Evolutionary conservation across 2,888 invertebrate species (phyloP).

Genomic region (Pyralis farinalis): DNA sequence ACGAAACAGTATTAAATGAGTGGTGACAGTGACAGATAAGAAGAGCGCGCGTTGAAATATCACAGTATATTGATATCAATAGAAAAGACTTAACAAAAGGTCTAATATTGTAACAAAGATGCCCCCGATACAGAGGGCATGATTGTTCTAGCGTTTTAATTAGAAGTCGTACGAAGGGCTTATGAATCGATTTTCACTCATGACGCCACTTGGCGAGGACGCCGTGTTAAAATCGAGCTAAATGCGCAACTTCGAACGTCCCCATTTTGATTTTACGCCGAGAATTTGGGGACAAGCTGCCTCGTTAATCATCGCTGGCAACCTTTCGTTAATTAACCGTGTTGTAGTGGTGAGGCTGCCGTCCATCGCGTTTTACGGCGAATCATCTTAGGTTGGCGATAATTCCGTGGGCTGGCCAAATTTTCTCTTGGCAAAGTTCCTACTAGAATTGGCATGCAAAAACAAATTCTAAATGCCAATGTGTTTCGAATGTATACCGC

Average conservation of each 20-base stretch:
- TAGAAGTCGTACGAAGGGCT: conserved; percentile 22
- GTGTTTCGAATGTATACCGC: too few species aligned
- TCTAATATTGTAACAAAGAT: neutral
- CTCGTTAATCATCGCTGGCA: conserved; percentile 13
- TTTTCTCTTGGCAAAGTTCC: conserved; percentile 4
- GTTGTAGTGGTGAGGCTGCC: neutral
- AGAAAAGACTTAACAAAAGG: too few species aligned
- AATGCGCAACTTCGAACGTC: conserved; percentile 16
- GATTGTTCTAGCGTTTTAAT: conserved; percentile 26
- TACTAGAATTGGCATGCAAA: conserved; percentile 1
- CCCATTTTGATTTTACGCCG: neutral
- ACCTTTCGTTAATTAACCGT: conserved; percentile 11
- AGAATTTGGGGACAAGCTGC: conserved; percentile 10
- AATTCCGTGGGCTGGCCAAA: neutral
- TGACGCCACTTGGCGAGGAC: conserved; percentile 29
- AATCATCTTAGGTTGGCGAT: too few species aligned
- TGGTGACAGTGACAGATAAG: too few species aligned
- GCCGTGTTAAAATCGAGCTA: conserved; percentile 18
- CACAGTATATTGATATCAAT: too few species aligned
- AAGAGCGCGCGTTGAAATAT: too few species aligned
- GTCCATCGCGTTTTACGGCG: too few species aligned
- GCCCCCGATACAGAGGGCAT: conserved; percentile 7
- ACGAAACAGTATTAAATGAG: too few species aligned
- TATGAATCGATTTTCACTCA: conserved; percentile 47
- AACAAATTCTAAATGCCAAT: neutral